A percentile compares a stretch with the other conserved stretches of the same genome.
Conservation (phyloP, 53 echinoderm and acorn worm species). For the Hippasteria phrygiana region DNA sequence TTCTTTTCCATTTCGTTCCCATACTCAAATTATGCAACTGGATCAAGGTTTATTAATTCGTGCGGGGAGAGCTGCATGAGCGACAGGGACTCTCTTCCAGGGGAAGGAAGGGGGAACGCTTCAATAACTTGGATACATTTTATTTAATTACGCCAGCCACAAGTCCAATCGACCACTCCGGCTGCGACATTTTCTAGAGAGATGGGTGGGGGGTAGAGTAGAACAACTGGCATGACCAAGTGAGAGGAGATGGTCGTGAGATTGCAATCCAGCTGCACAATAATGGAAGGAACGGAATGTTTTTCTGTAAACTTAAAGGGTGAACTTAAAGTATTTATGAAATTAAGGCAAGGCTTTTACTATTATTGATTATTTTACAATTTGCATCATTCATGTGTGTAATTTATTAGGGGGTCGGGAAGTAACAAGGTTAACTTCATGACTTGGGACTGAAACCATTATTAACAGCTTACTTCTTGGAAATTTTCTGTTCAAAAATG, state of each 20-base stretch:
- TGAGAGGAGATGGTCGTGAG: not conserved
- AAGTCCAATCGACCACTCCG: conserved; percentile 18
- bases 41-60: conserved; percentile 39
- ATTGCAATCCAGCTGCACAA: not conserved
- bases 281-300: not conserved
- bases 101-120: not conserved
- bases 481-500: too few relatives aligned
- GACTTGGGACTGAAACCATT: too few relatives aligned
- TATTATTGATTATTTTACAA: too few relatives aligned
- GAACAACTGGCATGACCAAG: not conserved
- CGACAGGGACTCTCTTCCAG: not conserved
- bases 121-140: conserved; percentile 17
- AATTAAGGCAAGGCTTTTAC: not conserved
- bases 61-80: not conserved
- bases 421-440: too few relatives aligned
- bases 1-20: not conserved
- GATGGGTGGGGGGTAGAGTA: not conserved
- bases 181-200: not conserved
- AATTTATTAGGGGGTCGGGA: too few relatives aligned
- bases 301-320: not conserved
- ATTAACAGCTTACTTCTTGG: too few relatives aligned
- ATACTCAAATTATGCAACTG: conserved; percentile 15
- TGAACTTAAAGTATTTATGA: not conserved
- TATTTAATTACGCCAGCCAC: conserved; percentile 50
- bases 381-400: too few relatives aligned